Percentiles rank a stretch among this genome's conserved stretches.
Conservation (phyloP, 2,797 vertebrate species). For the Leuciscus waleckii region DNA sequence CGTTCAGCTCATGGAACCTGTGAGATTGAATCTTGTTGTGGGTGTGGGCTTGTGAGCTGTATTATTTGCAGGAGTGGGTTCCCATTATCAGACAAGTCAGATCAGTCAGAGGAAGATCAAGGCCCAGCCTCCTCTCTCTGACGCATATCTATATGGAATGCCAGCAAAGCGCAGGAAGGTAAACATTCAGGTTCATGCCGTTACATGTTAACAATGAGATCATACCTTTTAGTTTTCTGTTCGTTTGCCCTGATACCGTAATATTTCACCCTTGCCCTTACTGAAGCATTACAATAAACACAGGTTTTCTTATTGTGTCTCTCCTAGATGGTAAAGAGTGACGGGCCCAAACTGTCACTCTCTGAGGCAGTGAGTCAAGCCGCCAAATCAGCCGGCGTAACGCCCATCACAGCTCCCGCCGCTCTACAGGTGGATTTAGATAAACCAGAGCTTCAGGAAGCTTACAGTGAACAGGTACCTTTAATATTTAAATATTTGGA, state of each 20-base stretch:
- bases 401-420: conserved; percentile 83
- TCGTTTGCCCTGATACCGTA: not conserved
- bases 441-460: conserved; percentile 83
- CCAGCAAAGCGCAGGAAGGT: conserved; percentile 94
- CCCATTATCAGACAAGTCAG: conserved; percentile 90
- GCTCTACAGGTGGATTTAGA: conserved; percentile 86
- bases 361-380: conserved; percentile 92
- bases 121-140: conserved; percentile 89
- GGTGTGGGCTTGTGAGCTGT: not conserved
- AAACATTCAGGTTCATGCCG: conserved; percentile 7
- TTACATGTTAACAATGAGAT: not conserved
- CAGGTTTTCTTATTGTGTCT: conserved; percentile 4
- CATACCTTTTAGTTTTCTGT: not conserved
- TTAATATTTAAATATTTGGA: not conserved
- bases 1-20: not conserved
- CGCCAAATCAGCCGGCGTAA: conserved; percentile 83
- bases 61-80: conserved; percentile 86
- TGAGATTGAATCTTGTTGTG: not conserved
- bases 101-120: conserved; percentile 92
- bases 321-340: conserved; percentile 85
- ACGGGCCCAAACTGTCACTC: conserved; percentile 86
- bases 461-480: conserved; percentile 84
- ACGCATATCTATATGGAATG: conserved; percentile 92
- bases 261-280: not conserved
- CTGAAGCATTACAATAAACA: not conserved